These are phyloP conservation scores for Hoplostethus atlanticus DNA, from an alignment of 2,797 vertebrate species.

Conservation along the genomic window DNA sequence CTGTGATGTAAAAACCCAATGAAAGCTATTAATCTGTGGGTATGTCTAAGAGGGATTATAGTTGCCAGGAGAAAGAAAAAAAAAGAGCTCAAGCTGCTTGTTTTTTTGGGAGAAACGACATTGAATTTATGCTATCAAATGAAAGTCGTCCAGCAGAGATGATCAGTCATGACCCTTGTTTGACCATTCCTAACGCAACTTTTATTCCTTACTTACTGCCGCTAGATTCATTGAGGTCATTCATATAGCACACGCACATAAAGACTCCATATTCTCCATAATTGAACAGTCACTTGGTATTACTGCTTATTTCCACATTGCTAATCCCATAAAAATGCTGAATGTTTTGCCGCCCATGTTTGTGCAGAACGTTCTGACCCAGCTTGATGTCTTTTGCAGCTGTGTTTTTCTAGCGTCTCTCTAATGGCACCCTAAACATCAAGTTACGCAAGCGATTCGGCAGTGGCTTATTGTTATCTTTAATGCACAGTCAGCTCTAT, in stretches of 20 bases:
- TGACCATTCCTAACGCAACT: conserved; percentile 52
- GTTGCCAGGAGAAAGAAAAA: conserved; percentile 59
- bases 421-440: conserved; percentile 42
- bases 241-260: conserved; percentile 33
- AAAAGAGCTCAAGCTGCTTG: conserved; percentile 52
- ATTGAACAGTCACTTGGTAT: conserved; percentile 34
- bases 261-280: conserved; percentile 18
- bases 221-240: conserved; percentile 46
- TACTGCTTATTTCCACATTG: conserved; percentile 61
- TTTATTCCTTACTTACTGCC: conserved; percentile 29
- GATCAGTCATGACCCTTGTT: conserved; percentile 62
- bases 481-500: neutral
- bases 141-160: conserved; percentile 38
- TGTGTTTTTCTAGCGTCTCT: neutral
- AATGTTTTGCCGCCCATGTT: conserved; percentile 50
- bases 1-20: conserved; percentile 74
- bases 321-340: conserved; percentile 70
- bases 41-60: conserved; percentile 76
- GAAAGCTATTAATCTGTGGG: conserved; percentile 79
- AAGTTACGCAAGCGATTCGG: neutral
- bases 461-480: conserved; percentile 14
- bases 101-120: conserved; percentile 22
- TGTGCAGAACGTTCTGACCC: conserved; percentile 27
- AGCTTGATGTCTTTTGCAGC: conserved; percentile 19
- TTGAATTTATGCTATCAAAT: conserved; percentile 51